Evolutionary conservation across 2,113 vertebrate genomes (phyloP).

Genomic region (Tinamus guttatus): DNA sequence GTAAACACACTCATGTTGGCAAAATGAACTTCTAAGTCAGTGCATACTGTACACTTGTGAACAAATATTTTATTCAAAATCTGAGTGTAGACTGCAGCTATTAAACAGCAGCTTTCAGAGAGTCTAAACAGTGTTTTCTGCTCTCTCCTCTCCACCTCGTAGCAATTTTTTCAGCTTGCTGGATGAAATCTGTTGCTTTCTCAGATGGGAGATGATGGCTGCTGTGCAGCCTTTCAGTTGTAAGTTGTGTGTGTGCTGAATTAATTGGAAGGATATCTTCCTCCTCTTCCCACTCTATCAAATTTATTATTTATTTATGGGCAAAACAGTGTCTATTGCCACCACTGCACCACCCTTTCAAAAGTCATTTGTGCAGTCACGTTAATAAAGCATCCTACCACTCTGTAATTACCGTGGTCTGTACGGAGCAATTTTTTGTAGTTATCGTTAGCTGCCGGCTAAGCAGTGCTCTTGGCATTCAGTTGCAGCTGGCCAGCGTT

Average conservation of each 20-base stretch:
- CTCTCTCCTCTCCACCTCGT: neutral
- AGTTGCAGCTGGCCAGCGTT: slow-evolving; percentile 12
- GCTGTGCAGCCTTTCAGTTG: neutral
- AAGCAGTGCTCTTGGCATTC: neutral
- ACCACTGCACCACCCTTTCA: neutral
- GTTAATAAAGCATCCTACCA: neutral
- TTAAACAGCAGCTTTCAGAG: slow-evolving; percentile 38
- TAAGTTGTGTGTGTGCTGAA: neutral
- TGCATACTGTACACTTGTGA: neutral
- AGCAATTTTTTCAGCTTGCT: slow-evolving; percentile 39
- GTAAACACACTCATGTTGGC: slow-evolving; percentile 45
- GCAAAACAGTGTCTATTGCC: neutral
- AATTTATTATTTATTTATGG: neutral
- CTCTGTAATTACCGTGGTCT: neutral
- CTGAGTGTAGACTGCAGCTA: slow-evolving; percentile 24
- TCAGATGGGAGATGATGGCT: neutral
- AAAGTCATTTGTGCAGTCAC: neutral
- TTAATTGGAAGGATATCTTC: neutral
- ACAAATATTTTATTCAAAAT: slow-evolving; percentile 20
- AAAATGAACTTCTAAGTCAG: slow-evolving; percentile 52
- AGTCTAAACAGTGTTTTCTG: neutral
- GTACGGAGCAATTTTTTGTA: neutral
- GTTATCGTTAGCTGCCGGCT: neutral
- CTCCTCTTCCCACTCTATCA: neutral
- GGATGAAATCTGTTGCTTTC: slow-evolving; percentile 29